Percentiles rank a stretch among this genome's conserved stretches.
Evolutionary conservation across 1,140 invertebrate species (phyloP).

Genomic region (Rhysida immarginata): DNA sequence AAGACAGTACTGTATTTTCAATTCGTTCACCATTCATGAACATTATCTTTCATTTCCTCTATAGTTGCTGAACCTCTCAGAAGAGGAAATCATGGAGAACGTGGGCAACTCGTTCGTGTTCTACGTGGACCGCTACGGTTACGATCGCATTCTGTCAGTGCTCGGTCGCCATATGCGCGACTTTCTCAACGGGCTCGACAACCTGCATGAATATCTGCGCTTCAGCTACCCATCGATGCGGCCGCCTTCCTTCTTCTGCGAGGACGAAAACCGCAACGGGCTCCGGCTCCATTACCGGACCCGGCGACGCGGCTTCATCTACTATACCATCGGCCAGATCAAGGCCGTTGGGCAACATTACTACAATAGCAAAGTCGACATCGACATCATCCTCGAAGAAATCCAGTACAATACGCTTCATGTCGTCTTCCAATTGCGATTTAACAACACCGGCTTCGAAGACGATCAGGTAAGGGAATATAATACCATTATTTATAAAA

Average conservation of each 20-base stretch:
- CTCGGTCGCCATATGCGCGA: slow-evolving; percentile 83
- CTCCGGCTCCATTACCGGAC: slow-evolving; percentile 85
- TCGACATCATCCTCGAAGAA: slow-evolving; percentile 73
- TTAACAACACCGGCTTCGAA: slow-evolving; percentile 68
- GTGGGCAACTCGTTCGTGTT: slow-evolving; percentile 81
- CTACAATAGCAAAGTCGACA: slow-evolving; percentile 82
- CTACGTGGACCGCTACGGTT: slow-evolving; percentile 87
- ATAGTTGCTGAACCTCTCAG: too few species aligned
- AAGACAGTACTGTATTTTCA: too few species aligned
- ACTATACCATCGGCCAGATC: slow-evolving; percentile 95
- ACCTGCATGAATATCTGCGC: slow-evolving; percentile 91
- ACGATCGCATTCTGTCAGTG: slow-evolving; percentile 76
- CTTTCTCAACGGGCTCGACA: slow-evolving; percentile 90
- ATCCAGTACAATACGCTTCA: slow-evolving; percentile 77
- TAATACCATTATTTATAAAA: too few species aligned
- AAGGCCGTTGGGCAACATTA: slow-evolving; percentile 71
- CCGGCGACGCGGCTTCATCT: slow-evolving; percentile 78
- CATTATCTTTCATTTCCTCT: too few species aligned
- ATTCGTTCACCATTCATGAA: too few species aligned
- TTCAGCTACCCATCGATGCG: slow-evolving; percentile 86
- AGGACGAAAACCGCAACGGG: slow-evolving; percentile 74
- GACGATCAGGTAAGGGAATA: slow-evolving; percentile 34
- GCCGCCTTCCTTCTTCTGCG: slow-evolving; percentile 90
- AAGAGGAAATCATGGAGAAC: slow-evolving; percentile 72
- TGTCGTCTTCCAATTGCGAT: slow-evolving; percentile 81